A percentile compares a stretch with the other conserved stretches of the same genome.
Evolutionary conservation across 2,797 vertebrate species (phyloP).

Genomic region (Diplodus sargus): DNA sequence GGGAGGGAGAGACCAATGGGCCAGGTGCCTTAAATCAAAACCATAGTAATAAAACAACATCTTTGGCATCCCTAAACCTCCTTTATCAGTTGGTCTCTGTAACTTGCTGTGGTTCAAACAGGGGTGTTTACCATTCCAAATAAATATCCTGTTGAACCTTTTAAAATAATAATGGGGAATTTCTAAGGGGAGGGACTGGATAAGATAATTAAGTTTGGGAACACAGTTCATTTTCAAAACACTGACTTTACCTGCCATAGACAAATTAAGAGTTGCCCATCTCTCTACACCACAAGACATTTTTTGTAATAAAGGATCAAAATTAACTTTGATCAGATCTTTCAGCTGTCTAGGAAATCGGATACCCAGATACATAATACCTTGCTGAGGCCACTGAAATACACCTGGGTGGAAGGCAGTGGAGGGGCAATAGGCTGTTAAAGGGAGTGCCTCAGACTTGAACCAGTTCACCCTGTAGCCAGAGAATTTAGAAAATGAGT

Average conservation of each 20-base stretch:
- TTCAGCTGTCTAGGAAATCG: background rate
- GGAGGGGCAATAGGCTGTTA: background rate
- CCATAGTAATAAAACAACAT: conserved; percentile 6
- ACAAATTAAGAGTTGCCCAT: background rate
- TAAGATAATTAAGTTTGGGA: too few relatives aligned
- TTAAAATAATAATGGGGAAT: too few relatives aligned
- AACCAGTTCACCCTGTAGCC: background rate
- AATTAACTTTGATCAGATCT: background rate
- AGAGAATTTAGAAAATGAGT: background rate
- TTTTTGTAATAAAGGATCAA: background rate
- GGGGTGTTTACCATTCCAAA: background rate
- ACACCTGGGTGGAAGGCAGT: background rate
- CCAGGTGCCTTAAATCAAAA: conserved; percentile 1
- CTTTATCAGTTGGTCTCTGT: background rate
- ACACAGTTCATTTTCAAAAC: background rate
- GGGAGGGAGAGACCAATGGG: background rate
- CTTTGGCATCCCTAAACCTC: background rate
- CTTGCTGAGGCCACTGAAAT: conserved; percentile 5
- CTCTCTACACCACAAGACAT: background rate
- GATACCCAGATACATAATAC: background rate
- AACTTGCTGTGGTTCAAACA: background rate
- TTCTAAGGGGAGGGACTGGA: too few relatives aligned
- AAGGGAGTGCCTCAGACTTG: background rate
- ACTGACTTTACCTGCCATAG: background rate
- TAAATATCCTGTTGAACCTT: background rate